Base-by-base conservation (phyloP, 2,888 invertebrate species). In the Galerucella nymphaeae region DNA sequence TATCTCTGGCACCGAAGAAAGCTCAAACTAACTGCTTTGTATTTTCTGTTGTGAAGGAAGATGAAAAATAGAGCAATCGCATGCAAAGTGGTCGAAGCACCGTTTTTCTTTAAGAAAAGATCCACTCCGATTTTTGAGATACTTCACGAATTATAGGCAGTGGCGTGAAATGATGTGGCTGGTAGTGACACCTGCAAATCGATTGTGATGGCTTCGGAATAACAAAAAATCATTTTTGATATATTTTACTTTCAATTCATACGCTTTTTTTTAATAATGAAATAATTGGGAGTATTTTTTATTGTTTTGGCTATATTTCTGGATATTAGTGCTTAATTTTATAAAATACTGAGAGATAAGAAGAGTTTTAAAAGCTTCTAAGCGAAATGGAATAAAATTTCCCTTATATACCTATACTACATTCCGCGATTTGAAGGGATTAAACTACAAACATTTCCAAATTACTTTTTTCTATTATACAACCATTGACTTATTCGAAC, bases 41-140 rank as follows among this genome's bases (percentile, higher is more conserved):
- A n/a, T n/a, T n/a, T 30, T 53, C 18, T 10, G 16, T n/a, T 18
- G n/a, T 6, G 8, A 30, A 8, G 30, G 8, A 53, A 58, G 38
- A 23, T 23, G 38, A 58, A 58, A 58, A 58, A 58, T 23, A 45
- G 70, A 72, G 72, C 76, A 78, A 77, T 76, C 76, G 75, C 79
- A 82, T 80, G 83, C 80, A 80, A 82, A 82, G 82, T 83, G 83
- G 81, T 82, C 76, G 77, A 14, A 59, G 41, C 30, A 75, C 80
- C 58, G 58, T 79, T 77, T 81, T 80, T 30, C 5, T 30, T 30
- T 30, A 78, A 82, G 79, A 80, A 83, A 80, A 84, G 84, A 86
- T 86, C 83, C 84, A 84, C 85, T 85, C 85, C 85, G 86, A 86
- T 85, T 86, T 84, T 85, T 85, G 30, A 86, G 86, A 85, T 85